A percentile compares a stretch with the other conserved stretches of the same genome.
Conservation (phyloP, 2,797 vertebrate species). For the Schizothorax lantsangensis region DNA sequence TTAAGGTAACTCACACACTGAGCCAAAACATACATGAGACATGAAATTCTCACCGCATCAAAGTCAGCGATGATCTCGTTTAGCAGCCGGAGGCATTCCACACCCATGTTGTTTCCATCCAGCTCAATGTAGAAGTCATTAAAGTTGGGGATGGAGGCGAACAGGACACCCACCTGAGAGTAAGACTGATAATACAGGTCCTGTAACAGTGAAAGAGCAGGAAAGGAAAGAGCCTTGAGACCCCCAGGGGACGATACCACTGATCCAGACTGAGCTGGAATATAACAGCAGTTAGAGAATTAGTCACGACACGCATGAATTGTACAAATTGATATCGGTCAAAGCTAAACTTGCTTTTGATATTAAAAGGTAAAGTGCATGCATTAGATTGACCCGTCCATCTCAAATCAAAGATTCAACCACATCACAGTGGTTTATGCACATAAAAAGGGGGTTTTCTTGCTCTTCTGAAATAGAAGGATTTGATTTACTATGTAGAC, state of each 20-base stretch:
- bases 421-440: background rate
- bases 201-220: conserved; percentile 67
- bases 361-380: background rate
- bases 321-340: background rate
- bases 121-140: conserved; percentile 93
- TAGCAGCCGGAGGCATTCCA: conserved; percentile 89
- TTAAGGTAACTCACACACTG: conserved; percentile 31
- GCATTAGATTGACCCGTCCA: background rate
- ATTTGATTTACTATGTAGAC: background rate
- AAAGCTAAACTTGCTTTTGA: background rate
- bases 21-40: conserved; percentile 39
- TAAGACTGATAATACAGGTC: conserved; percentile 93
- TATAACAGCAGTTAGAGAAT: background rate
- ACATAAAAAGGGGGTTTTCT: background rate
- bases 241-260: conserved; percentile 27
- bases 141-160: conserved; percentile 91
- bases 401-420: background rate
- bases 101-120: conserved; percentile 93
- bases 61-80: conserved; percentile 93
- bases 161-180: conserved; percentile 90
- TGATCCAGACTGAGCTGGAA: background rate
- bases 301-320: background rate
- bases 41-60: conserved; percentile 81
- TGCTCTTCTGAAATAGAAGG: conserved; percentile 4
- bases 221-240: conserved; percentile 17